Conservation (phyloP, 2,888 invertebrate species). For the Leptinotarsa rubiginosa region DNA sequence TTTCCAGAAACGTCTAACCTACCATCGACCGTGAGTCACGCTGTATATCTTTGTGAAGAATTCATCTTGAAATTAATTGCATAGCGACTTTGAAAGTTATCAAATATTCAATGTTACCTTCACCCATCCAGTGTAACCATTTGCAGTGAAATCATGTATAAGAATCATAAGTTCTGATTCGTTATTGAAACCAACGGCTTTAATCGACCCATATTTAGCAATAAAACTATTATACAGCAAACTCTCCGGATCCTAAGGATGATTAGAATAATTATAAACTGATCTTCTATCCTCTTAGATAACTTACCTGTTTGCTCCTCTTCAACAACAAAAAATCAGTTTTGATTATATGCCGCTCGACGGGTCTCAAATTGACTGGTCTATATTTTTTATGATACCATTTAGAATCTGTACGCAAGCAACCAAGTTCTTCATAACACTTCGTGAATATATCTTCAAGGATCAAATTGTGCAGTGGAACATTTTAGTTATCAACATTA, state of each 20-base stretch:
- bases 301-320: conserved; percentile 41
- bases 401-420: conserved; percentile 60
- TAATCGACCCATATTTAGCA: conserved; percentile 46
- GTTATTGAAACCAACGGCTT: conserved; percentile 56
- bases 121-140: conserved; percentile 65
- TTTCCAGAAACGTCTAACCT: no score
- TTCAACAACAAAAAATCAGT: conserved; percentile 63
- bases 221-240: conserved; percentile 42
- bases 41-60: no score
- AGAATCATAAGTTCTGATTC: conserved; percentile 57
- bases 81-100: no score
- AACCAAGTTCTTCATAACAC: conserved; percentile 64
- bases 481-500: neutral
- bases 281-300: neutral
- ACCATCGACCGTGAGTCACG: no score
- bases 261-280: neutral
- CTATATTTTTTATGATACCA: conserved; percentile 62
- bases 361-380: conserved; percentile 62
- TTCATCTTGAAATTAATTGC: no score
- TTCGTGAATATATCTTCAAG: conserved; percentile 53
- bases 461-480: neutral
- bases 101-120: conserved; percentile 53
- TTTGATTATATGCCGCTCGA: conserved; percentile 62
- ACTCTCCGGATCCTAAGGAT: conserved; percentile 33
- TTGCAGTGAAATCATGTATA: conserved; percentile 66